Evolutionary conservation across 2,797 vertebrate species (phyloP).

Genomic region (Molothrus aeneus): DNA sequence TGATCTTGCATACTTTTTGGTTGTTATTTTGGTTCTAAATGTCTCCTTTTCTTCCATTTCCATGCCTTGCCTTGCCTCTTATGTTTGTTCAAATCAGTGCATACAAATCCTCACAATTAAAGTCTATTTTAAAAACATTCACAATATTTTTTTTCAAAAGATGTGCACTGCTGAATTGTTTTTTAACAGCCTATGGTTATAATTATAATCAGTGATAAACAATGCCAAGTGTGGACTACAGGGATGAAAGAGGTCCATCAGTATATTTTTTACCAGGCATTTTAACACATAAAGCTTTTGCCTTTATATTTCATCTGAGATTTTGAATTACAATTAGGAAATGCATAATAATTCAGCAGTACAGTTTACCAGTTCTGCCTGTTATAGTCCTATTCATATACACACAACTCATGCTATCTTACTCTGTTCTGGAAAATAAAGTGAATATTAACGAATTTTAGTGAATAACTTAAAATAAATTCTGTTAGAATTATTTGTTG

Average conservation of each 20-base stretch:
- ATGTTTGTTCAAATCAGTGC: not conserved
- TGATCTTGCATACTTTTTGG: not conserved
- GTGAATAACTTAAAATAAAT: not conserved
- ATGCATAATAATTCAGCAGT: not conserved
- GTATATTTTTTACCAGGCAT: not conserved
- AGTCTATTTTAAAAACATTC: not conserved
- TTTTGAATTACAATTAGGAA: not conserved
- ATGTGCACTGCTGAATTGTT: not conserved
- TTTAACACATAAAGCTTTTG: not conserved
- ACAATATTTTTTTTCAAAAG: too few relatives aligned
- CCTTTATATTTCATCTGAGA: not conserved
- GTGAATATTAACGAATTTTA: not conserved
- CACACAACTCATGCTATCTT: not conserved
- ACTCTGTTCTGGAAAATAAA: not conserved
- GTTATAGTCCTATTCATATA: not conserved
- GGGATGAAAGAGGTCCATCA: not conserved
- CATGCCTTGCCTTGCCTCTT: not conserved
- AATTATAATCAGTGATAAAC: not conserved
- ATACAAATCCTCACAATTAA: not conserved
- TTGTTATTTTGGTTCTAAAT: not conserved
- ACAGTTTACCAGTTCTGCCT: not conserved
- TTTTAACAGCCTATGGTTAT: not conserved
- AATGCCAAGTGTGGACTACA: not conserved
- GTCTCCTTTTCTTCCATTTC: not conserved
- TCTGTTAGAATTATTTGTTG: not conserved